These are phyloP conservation scores for Maniola jurtina DNA, from an alignment of 1,140 invertebrate species.

Conservation along the genomic window DNA sequence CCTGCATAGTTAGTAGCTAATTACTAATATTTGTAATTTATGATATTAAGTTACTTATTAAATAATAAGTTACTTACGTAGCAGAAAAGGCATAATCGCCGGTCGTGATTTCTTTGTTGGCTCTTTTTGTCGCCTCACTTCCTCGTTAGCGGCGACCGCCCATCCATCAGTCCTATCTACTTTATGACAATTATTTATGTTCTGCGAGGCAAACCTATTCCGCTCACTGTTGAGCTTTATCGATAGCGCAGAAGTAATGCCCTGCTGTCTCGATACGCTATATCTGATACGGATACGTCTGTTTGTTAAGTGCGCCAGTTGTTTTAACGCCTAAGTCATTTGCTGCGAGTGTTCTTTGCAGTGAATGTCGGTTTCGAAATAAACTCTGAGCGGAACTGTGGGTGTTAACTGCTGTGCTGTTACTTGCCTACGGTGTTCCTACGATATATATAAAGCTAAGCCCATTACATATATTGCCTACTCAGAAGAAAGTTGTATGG, in stretches of 20 bases:
- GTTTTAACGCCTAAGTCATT: conserved; percentile 76
- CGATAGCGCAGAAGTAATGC: conserved; percentile 75
- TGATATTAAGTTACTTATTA: conserved; percentile 51
- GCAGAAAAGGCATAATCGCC: conserved; percentile 35
- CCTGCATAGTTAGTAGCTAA: conserved; percentile 26
- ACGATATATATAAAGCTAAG: conserved; percentile 49
- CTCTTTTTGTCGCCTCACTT: conserved; percentile 48
- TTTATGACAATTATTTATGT: conserved; percentile 78
- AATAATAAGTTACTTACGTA: conserved; percentile 51
- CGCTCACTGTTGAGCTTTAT: conserved; percentile 75
- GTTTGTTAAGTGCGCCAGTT: conserved; percentile 75
- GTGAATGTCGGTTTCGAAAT: conserved; percentile 74
- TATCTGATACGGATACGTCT: conserved; percentile 76
- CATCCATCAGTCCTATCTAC: conserved; percentile 73
- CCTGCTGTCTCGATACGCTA: conserved; percentile 67
- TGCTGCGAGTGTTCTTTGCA: conserved; percentile 69
- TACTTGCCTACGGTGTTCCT: conserved; percentile 46
- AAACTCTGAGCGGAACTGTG: conserved; percentile 72
- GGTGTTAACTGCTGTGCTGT: conserved; percentile 68
- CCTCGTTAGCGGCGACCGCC: conserved; percentile 58
- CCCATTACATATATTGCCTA: conserved; percentile 40
- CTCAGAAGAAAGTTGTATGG: too few species aligned
- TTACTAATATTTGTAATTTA: conserved; percentile 35
- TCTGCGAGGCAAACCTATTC: conserved; percentile 71
- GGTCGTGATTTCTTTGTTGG: conserved; percentile 32